phyloP scores from a whole-genome alignment of 2,113 vertebrate species.

The Lagopus muta region DNA sequence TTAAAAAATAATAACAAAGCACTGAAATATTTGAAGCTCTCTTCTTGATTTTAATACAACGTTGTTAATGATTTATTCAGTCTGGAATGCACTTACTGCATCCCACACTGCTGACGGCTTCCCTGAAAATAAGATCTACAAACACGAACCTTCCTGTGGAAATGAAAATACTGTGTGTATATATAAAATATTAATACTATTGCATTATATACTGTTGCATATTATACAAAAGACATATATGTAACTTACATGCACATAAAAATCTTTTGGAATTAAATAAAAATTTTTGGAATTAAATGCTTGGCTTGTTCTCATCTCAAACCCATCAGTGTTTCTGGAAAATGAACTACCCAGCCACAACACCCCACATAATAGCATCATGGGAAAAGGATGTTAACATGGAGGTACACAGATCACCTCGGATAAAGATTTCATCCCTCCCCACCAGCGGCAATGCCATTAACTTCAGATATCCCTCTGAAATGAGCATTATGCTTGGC shows the following conservation, averaged over 20 bases:
- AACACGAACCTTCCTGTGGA: background rate
- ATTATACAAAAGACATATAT: background rate
- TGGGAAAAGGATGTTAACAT: background rate
- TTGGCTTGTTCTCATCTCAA: background rate
- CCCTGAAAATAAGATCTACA: background rate
- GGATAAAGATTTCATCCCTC: background rate
- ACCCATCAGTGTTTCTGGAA: background rate
- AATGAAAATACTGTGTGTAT: background rate
- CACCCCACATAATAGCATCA: background rate
- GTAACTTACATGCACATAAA: background rate
- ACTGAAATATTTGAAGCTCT: background rate
- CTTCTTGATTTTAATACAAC: background rate
- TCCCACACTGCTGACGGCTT: background rate
- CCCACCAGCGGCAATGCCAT: background rate
- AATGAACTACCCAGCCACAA: background rate
- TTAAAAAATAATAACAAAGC: background rate
- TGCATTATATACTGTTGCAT: background rate
- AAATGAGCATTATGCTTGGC: background rate
- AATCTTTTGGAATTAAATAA: background rate
- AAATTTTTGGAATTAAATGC: background rate
- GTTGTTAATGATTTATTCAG: background rate
- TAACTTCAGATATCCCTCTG: background rate
- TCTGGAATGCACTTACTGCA: background rate
- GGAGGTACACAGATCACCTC: accelerated
- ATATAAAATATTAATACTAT: background rate